Base-by-base conservation (phyloP, 2,888 invertebrate genomes). In the Macrosoma leucophasiata region DNA sequence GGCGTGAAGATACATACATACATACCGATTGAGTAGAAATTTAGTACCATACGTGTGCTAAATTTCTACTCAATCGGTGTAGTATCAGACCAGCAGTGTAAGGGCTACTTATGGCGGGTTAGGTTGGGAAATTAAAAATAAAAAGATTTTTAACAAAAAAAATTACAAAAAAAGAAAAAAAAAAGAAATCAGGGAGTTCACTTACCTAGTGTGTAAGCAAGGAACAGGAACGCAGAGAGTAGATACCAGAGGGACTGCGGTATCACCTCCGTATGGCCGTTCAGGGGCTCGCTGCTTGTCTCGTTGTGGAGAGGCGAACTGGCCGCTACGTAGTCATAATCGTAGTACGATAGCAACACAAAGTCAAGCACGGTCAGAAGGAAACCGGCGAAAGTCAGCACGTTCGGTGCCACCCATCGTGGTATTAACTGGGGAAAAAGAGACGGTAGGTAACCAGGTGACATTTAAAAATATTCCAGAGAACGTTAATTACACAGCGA, bases 321-420 rank as follows among this genome's bases (percentile, higher is more conserved):
- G 47, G 92, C 90, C 1, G 93, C 91, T 15, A 91, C 90, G 66
- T 97, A 95, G 55, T 91, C 87, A 69, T 93, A 95, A 76, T 99
- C 99, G 63, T 94, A 94, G 63, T 89, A 89, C 23, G 94, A 89
- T 48, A 98, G 90, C 46, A 98, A 71, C 25, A 92, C 52, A 71
- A 96, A 97, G 73, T 96, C 96, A 11, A 91, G 72, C 15, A 96
- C 91, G 7, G 97, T 94, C 58, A 98, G 90, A 13, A 97, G 84
- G 69, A 99, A 99, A 8, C 99, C 99, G 39, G 89, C 88, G 71
- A 99, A 95, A 7, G 99, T 99, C 33, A 99, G 84, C 24, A 97
- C 86, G 78, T 99, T 99, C 25, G 99, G 99, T 0, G 99, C 99
- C 39, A 99, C 87, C 95, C 96, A 98, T 85, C 87, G 89, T 44